Percentiles rank a stretch among this genome's conserved stretches.
Evolutionary conservation across 2,888 invertebrate genomes (phyloP).

Genomic region (Trissolcus brochymenae): DNA sequence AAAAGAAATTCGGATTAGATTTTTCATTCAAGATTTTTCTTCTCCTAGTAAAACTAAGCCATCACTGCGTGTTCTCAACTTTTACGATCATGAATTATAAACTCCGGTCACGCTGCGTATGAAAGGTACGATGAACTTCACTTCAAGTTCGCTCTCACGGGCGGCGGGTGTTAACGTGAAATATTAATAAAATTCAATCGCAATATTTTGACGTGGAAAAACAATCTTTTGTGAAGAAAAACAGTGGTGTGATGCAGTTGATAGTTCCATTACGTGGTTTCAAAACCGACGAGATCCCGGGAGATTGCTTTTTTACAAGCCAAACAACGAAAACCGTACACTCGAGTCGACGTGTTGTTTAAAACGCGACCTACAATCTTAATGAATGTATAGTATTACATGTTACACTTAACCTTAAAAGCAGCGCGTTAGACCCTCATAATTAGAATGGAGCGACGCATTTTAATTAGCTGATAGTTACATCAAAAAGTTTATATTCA

Average conservation of each 20-base stretch:
- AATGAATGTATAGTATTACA: constrained; percentile 35
- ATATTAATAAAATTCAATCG: constrained; percentile 9
- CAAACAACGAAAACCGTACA: constrained; percentile 8
- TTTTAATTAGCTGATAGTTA: constrained; percentile 41
- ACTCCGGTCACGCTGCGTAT: not conserved
- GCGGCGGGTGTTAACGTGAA: constrained; percentile 4
- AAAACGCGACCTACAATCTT: constrained; percentile 10
- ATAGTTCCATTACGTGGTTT: constrained; percentile 4
- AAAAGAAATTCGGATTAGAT: too few relatives aligned
- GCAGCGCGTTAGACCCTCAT: constrained; percentile 22
- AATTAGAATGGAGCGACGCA: constrained; percentile 28
- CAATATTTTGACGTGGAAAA: constrained; percentile 17
- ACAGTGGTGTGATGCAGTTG: not conserved
- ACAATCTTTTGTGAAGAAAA: not conserved
- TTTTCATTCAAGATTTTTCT: not conserved
- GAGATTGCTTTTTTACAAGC: constrained; percentile 5
- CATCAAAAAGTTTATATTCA: constrained; percentile 15
- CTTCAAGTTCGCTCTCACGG: not conserved
- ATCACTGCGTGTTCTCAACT: not conserved
- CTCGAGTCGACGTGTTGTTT: constrained; percentile 10
- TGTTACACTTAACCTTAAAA: constrained; percentile 38
- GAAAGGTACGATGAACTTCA: not conserved
- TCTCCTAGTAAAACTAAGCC: not conserved
- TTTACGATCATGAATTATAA: constrained; percentile 5
- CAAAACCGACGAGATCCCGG: constrained; percentile 4